Evolutionary conservation across 23 tunicate genomes (phyloP), one percentile per base, ranked within the genome.

Genomic region (Ascidia mentula): DNA sequence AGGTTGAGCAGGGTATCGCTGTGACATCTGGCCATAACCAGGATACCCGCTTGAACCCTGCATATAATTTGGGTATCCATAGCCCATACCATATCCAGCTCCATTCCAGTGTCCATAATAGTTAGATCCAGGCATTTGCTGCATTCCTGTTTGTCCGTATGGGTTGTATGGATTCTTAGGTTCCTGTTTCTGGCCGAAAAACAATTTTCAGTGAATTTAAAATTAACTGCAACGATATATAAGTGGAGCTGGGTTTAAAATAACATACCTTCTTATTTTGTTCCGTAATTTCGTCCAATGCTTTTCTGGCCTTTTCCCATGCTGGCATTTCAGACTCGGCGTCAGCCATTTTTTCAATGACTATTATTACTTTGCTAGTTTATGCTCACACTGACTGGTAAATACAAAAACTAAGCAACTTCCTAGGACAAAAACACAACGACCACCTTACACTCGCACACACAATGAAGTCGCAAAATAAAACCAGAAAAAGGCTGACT

Each of bases 281-380:
- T 40, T 20, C 80, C 6, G 72, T 78, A 1, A 86, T 69, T 35
- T 86, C 82, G 36, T 80, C 79, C 28, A 86, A 37, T 2, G 90
- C 90, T 60, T 86, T 80, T 74, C 90, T 80, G 37, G 90, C 90
- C 31, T 86, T 86, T 60, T 86, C 90, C 90, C 90, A 86, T 53
- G 83, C 90, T 33, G 90, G 85, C 7, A 81, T 80, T 31, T 86
- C 90, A 7, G 59, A 46, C 18, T 79, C 80, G 12, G 13, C 26
- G 6, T 26, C 69, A 46, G 80, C 18, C 69, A 34, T 33, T 32
- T 1, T 34, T 3, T 3, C 74, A 12, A 12, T 70, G 60, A 45
- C n/a, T n/a, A n/a, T n/a, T n/a, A n/a, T n/a, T n/a, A n/a, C n/a
- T n/a, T n/a, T n/a, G n/a, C n/a, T n/a, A n/a, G n/a, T n/a, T n/a